Base-by-base conservation (phyloP, 2,888 invertebrate genomes). In the Caenorhabditis doughertyi region DNA sequence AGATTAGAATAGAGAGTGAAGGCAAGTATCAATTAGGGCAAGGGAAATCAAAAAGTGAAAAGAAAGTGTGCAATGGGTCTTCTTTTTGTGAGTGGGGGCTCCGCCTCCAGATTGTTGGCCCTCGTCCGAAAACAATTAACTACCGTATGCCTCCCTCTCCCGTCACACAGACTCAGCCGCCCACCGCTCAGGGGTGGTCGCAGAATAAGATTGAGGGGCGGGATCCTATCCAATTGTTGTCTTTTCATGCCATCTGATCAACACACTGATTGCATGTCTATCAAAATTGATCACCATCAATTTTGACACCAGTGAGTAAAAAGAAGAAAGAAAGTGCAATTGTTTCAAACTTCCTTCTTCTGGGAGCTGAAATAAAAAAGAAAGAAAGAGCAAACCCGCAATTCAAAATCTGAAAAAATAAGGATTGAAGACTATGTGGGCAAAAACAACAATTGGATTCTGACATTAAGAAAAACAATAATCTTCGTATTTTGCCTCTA, bases 51-150 rank as follows among this genome's bases (percentile, higher is more conserved):
- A 56, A 68, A 65, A 32, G 27, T 35, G 27, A 42, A 65, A 23
- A 49, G 51, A 44, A 67, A 56, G 58, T 56, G 65, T 58, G 58
- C 56, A 53, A 62, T 53, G 47, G 42, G 56, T 58, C 67, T n/a
- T 51, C 29, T 64, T 60, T 42, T 42, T 42, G 21, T 53, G 5
- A 27, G 44, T 56, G 73, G n/a, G n/a, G n/a, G 70, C 81, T 72
- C 81, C 81, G 77, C 82, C 77, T 64, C 56, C 70, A 70, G 72
- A 81, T 81, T 81, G 81, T 76, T 81, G 76, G 71, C 76, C 77
- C 55, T 76, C 77, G 70, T 77, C 81, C 39, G 67, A 77, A 82
- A 82, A 82, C 82, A 77, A 82, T 82, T 82, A 82, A 77, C 72
- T 82, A 82, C 82, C 77, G 82, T 82, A 82, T 77, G 62, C 77